These are phyloP conservation scores for Brachionus sp. DNA, from an alignment of 1,140 invertebrate genomes.

Conservation along the genomic window DNA sequence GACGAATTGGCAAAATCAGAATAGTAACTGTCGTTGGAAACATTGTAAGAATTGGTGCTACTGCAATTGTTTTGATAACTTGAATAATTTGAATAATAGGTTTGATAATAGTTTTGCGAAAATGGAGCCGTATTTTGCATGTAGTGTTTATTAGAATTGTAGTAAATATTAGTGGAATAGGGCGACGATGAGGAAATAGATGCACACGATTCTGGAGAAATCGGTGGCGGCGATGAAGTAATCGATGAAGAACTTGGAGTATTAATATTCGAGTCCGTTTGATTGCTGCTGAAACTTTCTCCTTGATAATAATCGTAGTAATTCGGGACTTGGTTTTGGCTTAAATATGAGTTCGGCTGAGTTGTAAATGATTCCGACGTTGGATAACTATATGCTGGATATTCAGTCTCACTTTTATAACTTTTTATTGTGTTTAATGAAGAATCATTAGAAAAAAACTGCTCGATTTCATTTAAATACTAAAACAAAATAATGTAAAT, in stretches of 20 bases:
- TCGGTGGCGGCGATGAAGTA: neutral
- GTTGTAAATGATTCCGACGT: neutral
- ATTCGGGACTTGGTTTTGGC: neutral
- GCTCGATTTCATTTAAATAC: conserved; percentile 41
- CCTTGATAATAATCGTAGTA: conserved; percentile 6
- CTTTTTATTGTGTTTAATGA: neutral
- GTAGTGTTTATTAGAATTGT: neutral
- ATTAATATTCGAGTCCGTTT: neutral
- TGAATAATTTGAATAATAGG: neutral
- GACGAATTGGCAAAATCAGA: conserved; percentile 16
- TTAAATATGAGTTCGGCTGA: neutral
- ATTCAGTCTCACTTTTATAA: neutral
- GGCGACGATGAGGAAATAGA: neutral
- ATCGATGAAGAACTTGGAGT: conserved; percentile 5
- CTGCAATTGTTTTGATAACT: neutral
- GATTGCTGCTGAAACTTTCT: neutral
- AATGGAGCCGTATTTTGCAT: neutral
- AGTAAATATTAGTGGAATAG: neutral
- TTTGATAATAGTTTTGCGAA: neutral
- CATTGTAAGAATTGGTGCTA: neutral
- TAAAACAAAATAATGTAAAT: neutral
- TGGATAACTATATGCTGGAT: neutral
- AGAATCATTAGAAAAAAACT: neutral
- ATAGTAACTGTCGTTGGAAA: neutral
- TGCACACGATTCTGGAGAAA: neutral